Evolutionary conservation across 2,888 invertebrate genomes (phyloP), one percentile per base, ranked within the genome.

Genomic region (Sesamia inferens): DNA sequence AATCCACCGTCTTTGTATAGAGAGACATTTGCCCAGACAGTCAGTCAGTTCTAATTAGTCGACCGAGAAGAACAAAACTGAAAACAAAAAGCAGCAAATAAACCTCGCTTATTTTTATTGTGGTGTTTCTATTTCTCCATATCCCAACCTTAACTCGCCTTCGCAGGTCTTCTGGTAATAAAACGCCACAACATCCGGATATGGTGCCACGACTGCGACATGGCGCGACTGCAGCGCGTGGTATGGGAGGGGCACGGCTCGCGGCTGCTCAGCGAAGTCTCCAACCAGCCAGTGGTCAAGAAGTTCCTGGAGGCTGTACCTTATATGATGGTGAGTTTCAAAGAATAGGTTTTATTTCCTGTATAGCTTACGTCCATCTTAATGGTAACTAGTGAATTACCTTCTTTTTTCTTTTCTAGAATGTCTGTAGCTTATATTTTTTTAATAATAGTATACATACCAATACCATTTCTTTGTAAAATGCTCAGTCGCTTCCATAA

Each of bases 121-220:
- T 31, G 31, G 31, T 31, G 31, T 31, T 31, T 2, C 31, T 31
- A 31, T 31, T 3, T 31, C 31, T 31, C 31, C 31, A 31, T 31
- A 31, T 2, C 31, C 31, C 31, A 31, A 31, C 39, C 42, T 14
- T 16, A 44, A 44, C 13, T 13, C 13, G 13, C 44, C n/a, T 54
- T 55, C 39, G n/a, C 55, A 98, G 98, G 97, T 92, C 95, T 98
- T 92, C 95, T 98, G 91, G 97, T 98, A 90, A 97, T 98, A 88
- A 98, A 98, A 88, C 97, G 98, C 74, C 98, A 99, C 84, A 99
- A 98, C 90, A 99, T 99, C 83, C 97, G 99, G 85, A 99, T 99
- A 96, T 99, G 99, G 99, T 98, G 99, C 88, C 98, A 99, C 93
- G 99, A 99, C 93, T 97, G 98, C 92, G 98, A 99, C 93, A 97